phyloP scores from a whole-genome alignment of 2,888 invertebrate species.

The Steromphala cineraria region DNA sequence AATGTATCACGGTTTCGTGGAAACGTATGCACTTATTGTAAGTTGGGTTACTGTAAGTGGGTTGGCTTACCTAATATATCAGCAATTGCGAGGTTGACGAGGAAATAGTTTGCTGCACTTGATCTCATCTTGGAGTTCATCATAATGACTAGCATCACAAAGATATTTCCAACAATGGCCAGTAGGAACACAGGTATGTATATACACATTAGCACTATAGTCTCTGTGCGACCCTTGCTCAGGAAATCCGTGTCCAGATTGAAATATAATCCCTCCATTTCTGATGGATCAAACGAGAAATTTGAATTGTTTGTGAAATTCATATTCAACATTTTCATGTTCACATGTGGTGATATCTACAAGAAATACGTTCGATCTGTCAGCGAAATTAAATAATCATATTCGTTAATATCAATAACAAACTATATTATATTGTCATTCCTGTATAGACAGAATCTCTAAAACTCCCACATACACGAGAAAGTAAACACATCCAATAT shows the following conservation, averaged over 20 bases:
- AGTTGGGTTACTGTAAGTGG: too few species aligned
- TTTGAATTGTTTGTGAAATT: not conserved
- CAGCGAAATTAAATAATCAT: not conserved
- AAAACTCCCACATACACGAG: not conserved
- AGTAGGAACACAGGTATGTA: constrained; percentile 62
- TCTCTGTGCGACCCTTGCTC: constrained; percentile 37
- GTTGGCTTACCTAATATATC: constrained; percentile 64
- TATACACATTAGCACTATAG: constrained; percentile 53
- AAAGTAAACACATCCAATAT: not conserved
- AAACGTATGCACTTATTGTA: too few species aligned
- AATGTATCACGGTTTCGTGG: too few species aligned
- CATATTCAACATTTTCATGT: not conserved
- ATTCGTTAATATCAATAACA: not conserved
- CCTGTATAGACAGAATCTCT: not conserved
- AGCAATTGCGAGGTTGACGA: constrained; percentile 66
- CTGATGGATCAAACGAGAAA: not conserved
- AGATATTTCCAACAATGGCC: constrained; percentile 61
- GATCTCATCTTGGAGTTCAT: constrained; percentile 55
- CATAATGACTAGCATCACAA: constrained; percentile 63
- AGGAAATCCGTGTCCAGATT: constrained; percentile 18
- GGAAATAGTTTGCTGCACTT: constrained; percentile 64
- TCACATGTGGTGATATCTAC: not conserved
- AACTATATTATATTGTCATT: not conserved
- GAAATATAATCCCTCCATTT: not conserved
- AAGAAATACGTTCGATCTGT: not conserved